phyloP scores from a whole-genome alignment of 2,888 invertebrate genomes.

The Drosophila trichaetosa region DNA sequence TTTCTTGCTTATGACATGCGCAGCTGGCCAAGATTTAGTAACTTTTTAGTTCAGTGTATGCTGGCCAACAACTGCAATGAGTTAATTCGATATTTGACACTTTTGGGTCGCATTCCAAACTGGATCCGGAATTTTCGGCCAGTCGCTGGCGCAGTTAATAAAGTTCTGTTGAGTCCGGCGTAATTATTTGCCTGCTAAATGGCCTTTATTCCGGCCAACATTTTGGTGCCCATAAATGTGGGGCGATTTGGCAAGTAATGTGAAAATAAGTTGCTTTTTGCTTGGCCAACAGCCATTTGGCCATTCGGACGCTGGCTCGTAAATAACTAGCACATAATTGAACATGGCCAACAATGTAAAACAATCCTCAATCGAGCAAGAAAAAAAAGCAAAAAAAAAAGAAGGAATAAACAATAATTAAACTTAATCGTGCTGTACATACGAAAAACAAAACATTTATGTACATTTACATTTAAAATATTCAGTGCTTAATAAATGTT shows the following conservation, averaged over 20 bases:
- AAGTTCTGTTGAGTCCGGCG: slow-evolving; percentile 65
- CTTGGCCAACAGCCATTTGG: slow-evolving; percentile 34
- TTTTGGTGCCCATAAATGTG: slow-evolving; percentile 63
- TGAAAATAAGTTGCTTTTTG: slow-evolving; percentile 71
- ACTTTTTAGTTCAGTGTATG: slow-evolving; percentile 27
- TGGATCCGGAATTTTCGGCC: slow-evolving; percentile 23
- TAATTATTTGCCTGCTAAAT: slow-evolving; percentile 81
- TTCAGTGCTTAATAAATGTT: slow-evolving; percentile 56
- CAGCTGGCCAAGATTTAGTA: slow-evolving; percentile 70
- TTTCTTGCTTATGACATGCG: slow-evolving; percentile 68
- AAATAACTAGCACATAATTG: slow-evolving; percentile 69
- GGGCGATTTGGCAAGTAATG: slow-evolving; percentile 68
- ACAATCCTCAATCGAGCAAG: slow-evolving; percentile 40
- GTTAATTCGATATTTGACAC: slow-evolving; percentile 81
- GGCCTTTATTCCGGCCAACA: slow-evolving; percentile 62
- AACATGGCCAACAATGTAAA: slow-evolving; percentile 45
- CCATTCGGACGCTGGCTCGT: slow-evolving; percentile 42
- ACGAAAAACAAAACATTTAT: slow-evolving; percentile 18
- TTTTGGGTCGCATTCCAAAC: slow-evolving; percentile 65
- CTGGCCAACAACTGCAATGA: slow-evolving; percentile 55
- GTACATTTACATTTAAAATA: slow-evolving; percentile 11
- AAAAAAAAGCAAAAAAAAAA: slow-evolving; percentile 13
- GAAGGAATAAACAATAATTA: slow-evolving; percentile 64
- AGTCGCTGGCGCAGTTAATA: slow-evolving; percentile 66
- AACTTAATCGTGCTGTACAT: slow-evolving; percentile 73